Evolutionary conservation across 2,113 vertebrate species (phyloP), one percentile per base, ranked within the genome.

Genomic region (Condylura cristata): DNA sequence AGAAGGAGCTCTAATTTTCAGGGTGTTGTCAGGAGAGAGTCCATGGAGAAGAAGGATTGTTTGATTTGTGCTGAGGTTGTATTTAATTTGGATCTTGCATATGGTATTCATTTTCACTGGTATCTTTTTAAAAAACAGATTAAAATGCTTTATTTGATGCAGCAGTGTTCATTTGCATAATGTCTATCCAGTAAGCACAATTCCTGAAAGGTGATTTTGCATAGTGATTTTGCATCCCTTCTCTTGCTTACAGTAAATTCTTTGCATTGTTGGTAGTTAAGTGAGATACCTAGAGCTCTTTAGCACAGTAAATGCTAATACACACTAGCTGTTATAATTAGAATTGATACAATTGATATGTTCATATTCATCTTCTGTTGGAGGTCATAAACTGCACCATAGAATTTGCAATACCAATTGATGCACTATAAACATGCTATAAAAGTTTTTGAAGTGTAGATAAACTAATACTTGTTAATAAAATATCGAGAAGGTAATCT

Each of bases 291-390:
- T 86, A 82, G 66, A 71, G 16, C 30, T 12, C 41, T 93, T 85
- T 68, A 90, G 28, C 83, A 68, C 16, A 88, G 53, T 96, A 95
- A 90, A 95, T 91, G 28, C 44, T 82, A 61, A 93, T 91, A n/a
- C n/a, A 53, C 88, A 22, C 63, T 80, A 91, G 34, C 28, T 91
- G 17, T 84, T 83, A 46, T 68, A 87, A 79, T 88, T 89, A 89
- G 95, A 91, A 39, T 63, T 39, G 41, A 60, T 91, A n/a, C 41
- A 91, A 39, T 63, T 39, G 41, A 60, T 91, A n/a, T 48, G 66
- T 82, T 93, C 17, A 51, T 79, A 65, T 78, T 83, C 32, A 34
- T 71, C 39, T 46, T 78, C 75, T 58, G 93, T 75, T 46, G 65
- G 22, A 85, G 70, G 37, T 70, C 65, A 85, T 26, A 93, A 84